Conservation (phyloP, 1,140 invertebrate genomes). For the Drosophila rhopaloa region DNA sequence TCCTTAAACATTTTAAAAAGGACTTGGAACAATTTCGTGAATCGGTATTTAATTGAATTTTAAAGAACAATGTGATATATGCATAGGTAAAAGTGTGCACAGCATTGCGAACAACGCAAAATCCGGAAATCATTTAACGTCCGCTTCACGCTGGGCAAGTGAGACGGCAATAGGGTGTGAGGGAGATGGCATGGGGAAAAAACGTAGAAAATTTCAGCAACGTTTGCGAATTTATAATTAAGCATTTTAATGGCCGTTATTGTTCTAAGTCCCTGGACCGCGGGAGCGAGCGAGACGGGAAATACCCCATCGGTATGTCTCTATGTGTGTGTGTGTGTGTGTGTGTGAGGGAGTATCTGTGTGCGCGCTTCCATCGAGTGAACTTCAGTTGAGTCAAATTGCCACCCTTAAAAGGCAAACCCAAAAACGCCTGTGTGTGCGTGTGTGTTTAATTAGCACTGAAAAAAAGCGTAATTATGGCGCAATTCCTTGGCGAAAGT, state of each 20-base stretch:
- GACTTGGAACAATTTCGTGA: not conserved
- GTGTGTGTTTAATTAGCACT: slow-evolving; percentile 71
- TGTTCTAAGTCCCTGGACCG: slow-evolving; percentile 55
- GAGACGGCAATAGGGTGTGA: slow-evolving; percentile 5
- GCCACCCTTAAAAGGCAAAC: slow-evolving; percentile 76
- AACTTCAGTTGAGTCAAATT: slow-evolving; percentile 70
- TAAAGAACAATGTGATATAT: not conserved
- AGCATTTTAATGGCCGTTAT: slow-evolving; percentile 83
- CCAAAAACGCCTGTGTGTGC: slow-evolving; percentile 6
- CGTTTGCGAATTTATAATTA: slow-evolving; percentile 83
- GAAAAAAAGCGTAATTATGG: slow-evolving; percentile 66
- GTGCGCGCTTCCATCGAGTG: slow-evolving; percentile 47
- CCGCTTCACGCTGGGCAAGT: slow-evolving; percentile 17
- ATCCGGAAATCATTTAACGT: slow-evolving; percentile 46
- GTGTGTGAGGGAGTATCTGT: slow-evolving; percentile 11
- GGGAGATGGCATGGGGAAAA: not conserved
- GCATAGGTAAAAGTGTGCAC: slow-evolving; percentile 10
- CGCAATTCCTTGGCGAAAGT: slow-evolving; percentile 48
- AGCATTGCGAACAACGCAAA: slow-evolving; percentile 31
- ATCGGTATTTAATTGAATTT: not conserved
- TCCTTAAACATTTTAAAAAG: too few species aligned
- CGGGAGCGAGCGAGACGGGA: slow-evolving; percentile 9
- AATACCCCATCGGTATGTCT: not conserved
- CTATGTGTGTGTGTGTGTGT: slow-evolving; percentile 14
- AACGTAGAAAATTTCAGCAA: slow-evolving; percentile 67